Evolutionary conservation across 2,888 invertebrate species (phyloP), one percentile per base, ranked within the genome.

Genomic region (Xestia ashworthii): DNA sequence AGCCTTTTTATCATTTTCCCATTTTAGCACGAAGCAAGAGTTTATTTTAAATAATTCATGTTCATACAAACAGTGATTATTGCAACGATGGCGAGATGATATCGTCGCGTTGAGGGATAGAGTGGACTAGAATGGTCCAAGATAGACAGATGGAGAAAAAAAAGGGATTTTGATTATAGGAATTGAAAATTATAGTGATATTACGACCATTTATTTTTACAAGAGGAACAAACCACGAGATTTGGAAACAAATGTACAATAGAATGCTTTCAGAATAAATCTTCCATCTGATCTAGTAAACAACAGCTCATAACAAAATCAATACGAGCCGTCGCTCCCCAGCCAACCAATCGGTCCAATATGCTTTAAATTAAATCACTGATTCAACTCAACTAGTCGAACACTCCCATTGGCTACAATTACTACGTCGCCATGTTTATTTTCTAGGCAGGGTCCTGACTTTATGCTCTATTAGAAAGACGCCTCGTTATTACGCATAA

Each of bases 1-100:
- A 81, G 78, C 73, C 78, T 74, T 88, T 87, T 87, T 83, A 79
- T 82, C 11, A 69, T 71, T 80, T 75, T 69, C 48, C 50, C 65
- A 70, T 68, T 46, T 60, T 41, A 16, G 8, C 14, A 38, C 14
- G 16, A 22, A n/a, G 32, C n/a, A 32, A 48, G 14, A n/a, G 44
- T 19, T 58, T 48, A 38, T 55, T 60, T 71, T 38, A n/a, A 62
- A 70, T 70, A 25, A 25, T n/a, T 58, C 14, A 58, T 41, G 64
- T n/a, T 41, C 12, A 41, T 62, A 1, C 14, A 41, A 64, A 64
- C 32, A 32, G 32, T 32, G 32, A 32, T 32, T 32, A 32, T 32
- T 32, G 32, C 32, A 32, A 32, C 1, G 32, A 32, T 32, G 32
- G 32, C 32, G 32, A 32, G 32, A 32, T 32, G 32, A 32, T 32